Conservation (phyloP, 2,797 vertebrate species). For the Huso huso region DNA sequence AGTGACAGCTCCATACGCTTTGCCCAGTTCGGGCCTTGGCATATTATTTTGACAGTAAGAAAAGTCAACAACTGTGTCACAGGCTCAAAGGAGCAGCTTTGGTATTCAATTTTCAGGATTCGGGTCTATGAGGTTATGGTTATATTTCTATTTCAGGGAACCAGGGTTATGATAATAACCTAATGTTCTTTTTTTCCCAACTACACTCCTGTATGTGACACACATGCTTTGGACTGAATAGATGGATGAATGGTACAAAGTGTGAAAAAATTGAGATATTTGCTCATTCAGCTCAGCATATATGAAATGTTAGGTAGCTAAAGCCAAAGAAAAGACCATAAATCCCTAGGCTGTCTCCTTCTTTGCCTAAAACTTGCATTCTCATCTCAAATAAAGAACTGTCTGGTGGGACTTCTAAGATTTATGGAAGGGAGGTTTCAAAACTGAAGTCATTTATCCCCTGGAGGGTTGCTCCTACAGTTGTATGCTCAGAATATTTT, state of each 20-base stretch:
- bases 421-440: conserved; percentile 54
- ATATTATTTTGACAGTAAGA: no score
- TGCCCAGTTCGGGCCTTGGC: no score
- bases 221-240: conserved; percentile 12
- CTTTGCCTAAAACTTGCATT: conserved; percentile 41
- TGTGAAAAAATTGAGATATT: no score
- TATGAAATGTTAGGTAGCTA: conserved; percentile 28
- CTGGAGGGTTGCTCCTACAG: conserved; percentile 38
- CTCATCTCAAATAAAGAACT: conserved; percentile 22
- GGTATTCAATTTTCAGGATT: no score
- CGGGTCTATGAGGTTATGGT: no score
- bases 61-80: no score
- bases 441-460: conserved; percentile 46
- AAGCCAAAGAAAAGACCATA: conserved; percentile 40
- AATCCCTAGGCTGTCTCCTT: conserved; percentile 40
- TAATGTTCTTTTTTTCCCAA: conserved; percentile 21
- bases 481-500: conserved; percentile 51
- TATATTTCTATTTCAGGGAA: no score
- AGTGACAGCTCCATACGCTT: no score
- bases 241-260: no score
- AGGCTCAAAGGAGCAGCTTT: no score
- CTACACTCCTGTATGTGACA: conserved; percentile 21
- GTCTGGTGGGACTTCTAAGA: conserved; percentile 47
- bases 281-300: conserved; percentile 14
- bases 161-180: no score